These are phyloP conservation scores for Sinonovacula constricta DNA, from an alignment of 1,140 invertebrate genomes.

Conservation along the genomic window DNA sequence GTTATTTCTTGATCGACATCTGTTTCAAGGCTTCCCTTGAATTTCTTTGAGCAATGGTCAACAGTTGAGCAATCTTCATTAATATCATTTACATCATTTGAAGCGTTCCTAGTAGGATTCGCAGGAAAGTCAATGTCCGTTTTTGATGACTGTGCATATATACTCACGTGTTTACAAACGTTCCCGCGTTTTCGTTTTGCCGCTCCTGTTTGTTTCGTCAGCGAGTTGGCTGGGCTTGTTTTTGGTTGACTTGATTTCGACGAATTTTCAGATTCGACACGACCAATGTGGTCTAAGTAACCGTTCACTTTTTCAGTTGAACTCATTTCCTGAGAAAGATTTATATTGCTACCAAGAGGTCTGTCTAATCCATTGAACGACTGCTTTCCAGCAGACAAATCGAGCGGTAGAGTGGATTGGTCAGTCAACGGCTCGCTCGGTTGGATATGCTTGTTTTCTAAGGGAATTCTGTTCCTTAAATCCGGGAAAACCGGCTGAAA, in stretches of 20 bases:
- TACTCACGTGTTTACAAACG: background rate
- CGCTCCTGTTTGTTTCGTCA: constrained; percentile 9
- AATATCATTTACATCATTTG: background rate
- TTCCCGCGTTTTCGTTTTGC: constrained; percentile 40
- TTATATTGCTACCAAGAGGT: background rate
- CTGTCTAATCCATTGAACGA: too few species aligned
- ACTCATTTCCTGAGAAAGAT: background rate
- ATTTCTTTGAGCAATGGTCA: background rate
- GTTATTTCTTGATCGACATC: too few species aligned
- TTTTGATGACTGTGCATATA: too few species aligned
- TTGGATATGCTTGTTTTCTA: too few species aligned
- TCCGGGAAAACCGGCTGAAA: background rate
- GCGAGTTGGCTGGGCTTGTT: background rate
- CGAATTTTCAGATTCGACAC: background rate
- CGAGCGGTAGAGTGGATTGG: too few species aligned
- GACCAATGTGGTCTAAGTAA: background rate
- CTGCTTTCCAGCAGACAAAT: too few species aligned
- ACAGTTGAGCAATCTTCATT: background rate
- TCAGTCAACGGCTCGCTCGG: too few species aligned
- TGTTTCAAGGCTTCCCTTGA: background rate
- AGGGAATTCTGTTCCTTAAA: too few species aligned
- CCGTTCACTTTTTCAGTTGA: background rate
- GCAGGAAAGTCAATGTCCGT: too few species aligned
- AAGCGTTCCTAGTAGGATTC: background rate
- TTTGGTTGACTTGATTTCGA: background rate